phyloP scores from a whole-genome alignment of 64 coral and sea anemone species.

The Porites lutea region DNA sequence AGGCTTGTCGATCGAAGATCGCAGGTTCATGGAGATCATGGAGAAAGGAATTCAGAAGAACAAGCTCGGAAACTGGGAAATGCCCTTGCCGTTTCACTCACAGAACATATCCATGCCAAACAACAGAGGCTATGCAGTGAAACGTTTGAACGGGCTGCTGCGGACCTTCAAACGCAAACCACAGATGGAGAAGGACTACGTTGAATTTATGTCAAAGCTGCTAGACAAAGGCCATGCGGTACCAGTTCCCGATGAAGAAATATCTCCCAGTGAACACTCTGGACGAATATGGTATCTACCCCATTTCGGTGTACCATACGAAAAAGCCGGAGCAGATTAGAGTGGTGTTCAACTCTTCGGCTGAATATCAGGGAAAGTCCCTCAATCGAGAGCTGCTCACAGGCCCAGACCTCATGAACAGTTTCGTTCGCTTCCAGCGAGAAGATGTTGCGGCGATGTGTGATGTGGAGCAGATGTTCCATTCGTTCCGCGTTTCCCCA shows the following conservation, averaged over 20 bases:
- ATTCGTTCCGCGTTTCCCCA: not conserved
- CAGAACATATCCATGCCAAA: constrained; percentile 23
- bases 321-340: not conserved
- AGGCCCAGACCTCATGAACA: constrained; percentile 49
- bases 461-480: constrained; percentile 23
- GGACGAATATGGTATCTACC: constrained; percentile 39
- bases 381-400: constrained; percentile 47
- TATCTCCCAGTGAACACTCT: not conserved
- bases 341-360: constrained; percentile 4
- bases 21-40: constrained; percentile 24
- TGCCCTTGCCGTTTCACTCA: constrained; percentile 14
- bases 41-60: constrained; percentile 38
- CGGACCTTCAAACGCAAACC: not conserved
- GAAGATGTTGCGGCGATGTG: constrained; percentile 16
- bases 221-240: constrained; percentile 37
- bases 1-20: constrained; percentile 12
- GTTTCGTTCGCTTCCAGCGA: not conserved
- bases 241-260: not conserved
- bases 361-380: constrained; percentile 21
- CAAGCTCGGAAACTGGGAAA: not conserved
- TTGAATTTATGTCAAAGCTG: constrained; percentile 47
- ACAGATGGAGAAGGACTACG: constrained; percentile 41
- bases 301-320: constrained; percentile 27
- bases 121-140: not conserved
- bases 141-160: not conserved